Evolutionary conservation across 2,797 vertebrate genomes (phyloP).

Genomic region (Synaphobranchus kaupii): DNA sequence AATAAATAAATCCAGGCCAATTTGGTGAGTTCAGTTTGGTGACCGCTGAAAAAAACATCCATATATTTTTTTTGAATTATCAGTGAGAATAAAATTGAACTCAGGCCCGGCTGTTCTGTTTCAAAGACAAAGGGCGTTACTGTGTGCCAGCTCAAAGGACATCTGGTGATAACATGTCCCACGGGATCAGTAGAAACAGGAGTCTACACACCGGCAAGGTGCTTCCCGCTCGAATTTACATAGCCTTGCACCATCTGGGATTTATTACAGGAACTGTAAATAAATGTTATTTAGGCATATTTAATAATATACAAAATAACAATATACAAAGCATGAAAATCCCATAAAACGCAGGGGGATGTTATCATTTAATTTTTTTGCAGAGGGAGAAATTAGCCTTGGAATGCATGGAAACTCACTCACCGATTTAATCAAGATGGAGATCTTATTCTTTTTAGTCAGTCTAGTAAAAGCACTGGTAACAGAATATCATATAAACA

Average conservation of each 20-base stretch:
- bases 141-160: not conserved
- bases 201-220: not conserved
- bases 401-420: not conserved
- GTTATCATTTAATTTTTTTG: not conserved
- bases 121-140: not conserved
- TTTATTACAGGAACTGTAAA: not conserved
- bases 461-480: not conserved
- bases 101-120: not conserved
- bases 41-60: no score
- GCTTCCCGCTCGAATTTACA: not conserved
- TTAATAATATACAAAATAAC: no score
- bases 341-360: not conserved
- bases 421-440: not conserved
- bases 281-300: not conserved
- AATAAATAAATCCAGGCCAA: no score
- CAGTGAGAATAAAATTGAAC: not conserved
- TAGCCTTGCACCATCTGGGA: conserved; percentile 9
- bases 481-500: not conserved
- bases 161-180: not conserved
- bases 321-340: conserved; percentile 4
- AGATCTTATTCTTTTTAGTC: not conserved
- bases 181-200: not conserved
- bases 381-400: not conserved
- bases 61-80: not conserved
- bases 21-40: no score